Conservation (phyloP, 1,140 invertebrate genomes). For the Agrilus planipennis region DNA sequence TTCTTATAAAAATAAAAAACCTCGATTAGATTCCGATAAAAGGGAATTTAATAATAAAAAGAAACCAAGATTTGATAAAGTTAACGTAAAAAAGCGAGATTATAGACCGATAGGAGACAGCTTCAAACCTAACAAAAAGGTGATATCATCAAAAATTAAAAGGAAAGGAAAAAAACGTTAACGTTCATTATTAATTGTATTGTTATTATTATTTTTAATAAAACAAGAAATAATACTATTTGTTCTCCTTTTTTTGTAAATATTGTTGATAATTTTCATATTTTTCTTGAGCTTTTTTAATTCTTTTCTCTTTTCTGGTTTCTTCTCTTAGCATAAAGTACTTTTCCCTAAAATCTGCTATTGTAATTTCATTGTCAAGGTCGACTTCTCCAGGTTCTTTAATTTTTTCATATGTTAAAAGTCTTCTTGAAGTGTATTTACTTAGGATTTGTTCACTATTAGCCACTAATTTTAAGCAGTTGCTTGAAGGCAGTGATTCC, state of each 20-base stretch:
- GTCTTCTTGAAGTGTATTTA: slow-evolving; percentile 61
- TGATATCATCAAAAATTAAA: not conserved
- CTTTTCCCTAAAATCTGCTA: slow-evolving; percentile 44
- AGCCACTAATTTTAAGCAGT: slow-evolving; percentile 59
- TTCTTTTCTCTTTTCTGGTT: slow-evolving; percentile 42
- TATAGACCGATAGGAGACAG: slow-evolving; percentile 8
- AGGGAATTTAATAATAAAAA: not conserved
- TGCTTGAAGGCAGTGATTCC: slow-evolving; percentile 63
- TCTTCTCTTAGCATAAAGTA: slow-evolving; percentile 54
- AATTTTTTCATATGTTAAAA: slow-evolving; percentile 82
- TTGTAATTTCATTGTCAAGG: slow-evolving; percentile 12
- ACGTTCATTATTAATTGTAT: slow-evolving; percentile 5
- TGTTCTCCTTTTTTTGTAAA: slow-evolving; percentile 9
- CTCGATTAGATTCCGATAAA: not conserved
- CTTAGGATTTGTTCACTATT: slow-evolving; percentile 82
- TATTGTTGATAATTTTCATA: slow-evolving; percentile 21
- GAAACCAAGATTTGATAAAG: slow-evolving; percentile 4
- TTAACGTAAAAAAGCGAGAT: slow-evolving; percentile 8
- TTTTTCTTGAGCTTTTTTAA: slow-evolving; percentile 20
- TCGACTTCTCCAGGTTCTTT: slow-evolving; percentile 36
- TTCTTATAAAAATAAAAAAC: slow-evolving; percentile 1
- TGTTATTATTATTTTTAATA: slow-evolving; percentile 5
- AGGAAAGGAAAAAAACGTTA: not conserved
- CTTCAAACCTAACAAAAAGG: slow-evolving; percentile 1
- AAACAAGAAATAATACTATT: not conserved